phyloP scores from a whole-genome alignment of 1,140 invertebrate species.

The Drosophila grimshawi region DNA sequence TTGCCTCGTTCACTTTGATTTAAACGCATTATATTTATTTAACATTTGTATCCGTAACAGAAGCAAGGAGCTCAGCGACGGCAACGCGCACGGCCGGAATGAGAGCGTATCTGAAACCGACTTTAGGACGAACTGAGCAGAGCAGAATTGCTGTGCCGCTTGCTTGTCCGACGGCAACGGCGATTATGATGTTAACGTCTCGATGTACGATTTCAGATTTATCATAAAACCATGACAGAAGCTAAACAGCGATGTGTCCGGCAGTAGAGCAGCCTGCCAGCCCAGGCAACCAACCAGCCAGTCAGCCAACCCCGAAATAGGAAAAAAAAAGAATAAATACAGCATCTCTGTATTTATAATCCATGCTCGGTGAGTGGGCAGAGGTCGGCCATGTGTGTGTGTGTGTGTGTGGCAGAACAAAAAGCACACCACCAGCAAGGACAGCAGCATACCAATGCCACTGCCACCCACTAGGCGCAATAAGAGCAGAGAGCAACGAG shows the following conservation, averaged over 20 bases:
- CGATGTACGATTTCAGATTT: constrained; percentile 84
- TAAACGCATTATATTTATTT: constrained; percentile 7
- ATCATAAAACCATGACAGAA: constrained; percentile 84
- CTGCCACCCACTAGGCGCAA: constrained; percentile 27
- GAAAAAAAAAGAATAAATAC: constrained; percentile 27
- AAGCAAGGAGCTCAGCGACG: constrained; percentile 34
- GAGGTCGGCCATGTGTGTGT: constrained; percentile 43
- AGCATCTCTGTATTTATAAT: constrained; percentile 70
- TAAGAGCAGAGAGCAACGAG: constrained; percentile 53
- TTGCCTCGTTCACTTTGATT: constrained; percentile 10
- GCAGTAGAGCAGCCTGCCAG: constrained; percentile 58
- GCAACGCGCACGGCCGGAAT: constrained; percentile 28
- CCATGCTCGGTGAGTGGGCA: constrained; percentile 78
- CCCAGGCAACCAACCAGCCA: constrained; percentile 60
- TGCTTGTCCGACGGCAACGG: constrained; percentile 50
- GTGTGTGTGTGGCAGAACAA: constrained; percentile 63
- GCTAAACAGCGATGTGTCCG: constrained; percentile 81
- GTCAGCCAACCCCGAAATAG: constrained; percentile 78
- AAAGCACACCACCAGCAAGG: constrained; percentile 72
- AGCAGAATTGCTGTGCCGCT: constrained; percentile 3
- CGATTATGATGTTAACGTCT: constrained; percentile 82
- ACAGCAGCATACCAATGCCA: constrained; percentile 40
- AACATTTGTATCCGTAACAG: constrained; percentile 3
- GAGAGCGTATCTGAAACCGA: not conserved
- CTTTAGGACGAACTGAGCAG: constrained; percentile 15